Evolutionary conservation across 2,797 vertebrate species (phyloP), one percentile per base, ranked within the genome.

Genomic region (Glyptemys insculpta): DNA sequence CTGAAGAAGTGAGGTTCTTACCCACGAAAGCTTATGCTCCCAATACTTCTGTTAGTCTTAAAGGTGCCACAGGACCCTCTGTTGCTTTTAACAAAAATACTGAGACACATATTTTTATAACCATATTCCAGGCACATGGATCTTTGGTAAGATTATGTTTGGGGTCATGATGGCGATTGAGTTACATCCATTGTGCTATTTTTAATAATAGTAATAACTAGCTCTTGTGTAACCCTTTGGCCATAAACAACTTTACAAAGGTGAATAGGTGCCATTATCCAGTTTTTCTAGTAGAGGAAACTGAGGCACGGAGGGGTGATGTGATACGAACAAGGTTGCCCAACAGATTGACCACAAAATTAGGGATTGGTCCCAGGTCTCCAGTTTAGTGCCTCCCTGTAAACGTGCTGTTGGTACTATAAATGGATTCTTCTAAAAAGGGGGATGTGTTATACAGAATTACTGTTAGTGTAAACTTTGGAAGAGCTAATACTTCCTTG

Each of bases 1-100:
- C n/a, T n/a, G n/a, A n/a, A n/a, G n/a, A n/a, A n/a, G n/a, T n/a
- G n/a, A n/a, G n/a, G n/a, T n/a, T n/a, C n/a, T n/a, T n/a, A n/a
- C n/a, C n/a, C n/a, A n/a, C n/a, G n/a, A n/a, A n/a, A n/a, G n/a
- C n/a, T n/a, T n/a, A n/a, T n/a, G n/a, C n/a, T n/a, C n/a, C n/a
- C n/a, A n/a, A n/a, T n/a, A n/a, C n/a, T n/a, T n/a, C n/a, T n/a
- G n/a, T n/a, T n/a, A n/a, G n/a, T n/a, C n/a, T n/a, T n/a, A n/a
- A n/a, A n/a, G n/a, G n/a, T n/a, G n/a, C n/a, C n/a, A n/a, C n/a
- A n/a, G n/a, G n/a, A n/a, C n/a, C n/a, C n/a, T n/a, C n/a, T n/a
- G n/a, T n/a, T n/a, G n/a, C n/a, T n/a, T n/a, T n/a, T n/a, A 74
- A 79, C 54, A 85, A 87, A 90, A 97, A 95, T 89, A 29, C 82